Evolutionary conservation across 2,113 vertebrate species (phyloP), one percentile per base, ranked within the genome.

Genomic region (Paramormyrops kingsleyae): DNA sequence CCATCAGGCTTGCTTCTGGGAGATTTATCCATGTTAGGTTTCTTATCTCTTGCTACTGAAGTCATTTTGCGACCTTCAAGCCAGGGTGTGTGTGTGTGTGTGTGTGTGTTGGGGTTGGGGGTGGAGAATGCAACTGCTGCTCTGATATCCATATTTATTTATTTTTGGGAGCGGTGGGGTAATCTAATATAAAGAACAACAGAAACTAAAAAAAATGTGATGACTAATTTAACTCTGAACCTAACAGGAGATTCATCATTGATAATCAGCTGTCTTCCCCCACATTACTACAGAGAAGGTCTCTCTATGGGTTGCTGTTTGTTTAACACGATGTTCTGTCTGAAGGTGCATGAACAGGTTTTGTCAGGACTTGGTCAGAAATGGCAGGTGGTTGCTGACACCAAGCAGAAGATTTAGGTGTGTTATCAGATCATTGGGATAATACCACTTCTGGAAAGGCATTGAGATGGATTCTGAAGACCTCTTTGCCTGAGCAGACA

Each of bases 1-100:
- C 97, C 97, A 97, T 98, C 97, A 98, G 94, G 95, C 95, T 96
- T 93, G 94, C 96, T 97, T 96, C 96, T 93, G 91, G 95, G 77
- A 94, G 97, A 97, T 98, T 98, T 98, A 98, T 96, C 95, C 96
- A 94, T 97, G 95, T 97, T 97, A 97, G 94, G 95, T 92, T 94
- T 94, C 97, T 98, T 98, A 98, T 98, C 97, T 97, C 93, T 89
- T 90, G 85, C 92, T 92, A 92, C 93, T 95, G 94, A 96, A 95
- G 96, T 96, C 96, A 96, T 96, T 96, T 96, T 91, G 91, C 95
- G 96, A 94, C 94, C 95, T 90, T 83, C 90, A 84, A 87, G 56
- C 80, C 50, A 44, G 46, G 42, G 19, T 70, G 70, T 42, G 52
- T 66, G 59, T 66, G 59, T 66, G 13, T 62, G 59, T 27, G 50